Evolutionary conservation across 1,140 invertebrate species (phyloP).

Genomic region (Vanessa tameamea): DNA sequence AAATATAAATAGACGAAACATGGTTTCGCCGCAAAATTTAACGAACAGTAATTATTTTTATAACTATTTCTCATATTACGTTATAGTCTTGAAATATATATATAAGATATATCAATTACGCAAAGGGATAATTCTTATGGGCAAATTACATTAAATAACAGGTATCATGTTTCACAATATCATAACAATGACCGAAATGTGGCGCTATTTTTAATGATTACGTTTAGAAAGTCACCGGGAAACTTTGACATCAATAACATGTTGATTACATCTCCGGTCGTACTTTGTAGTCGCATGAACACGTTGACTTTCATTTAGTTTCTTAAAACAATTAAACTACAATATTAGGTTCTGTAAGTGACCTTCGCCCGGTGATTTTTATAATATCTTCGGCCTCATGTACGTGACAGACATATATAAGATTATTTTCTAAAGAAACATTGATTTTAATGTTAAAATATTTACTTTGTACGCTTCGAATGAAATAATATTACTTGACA

Average conservation of each 20-base stretch:
- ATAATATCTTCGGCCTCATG: no score
- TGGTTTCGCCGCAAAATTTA: conserved; percentile 12
- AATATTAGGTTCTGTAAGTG: neutral
- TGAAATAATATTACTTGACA: no score
- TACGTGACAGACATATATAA: no score
- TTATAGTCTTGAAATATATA: neutral
- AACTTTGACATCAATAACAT: conserved; percentile 30
- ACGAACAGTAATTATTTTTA: neutral
- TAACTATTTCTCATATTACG: neutral
- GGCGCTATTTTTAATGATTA: conserved; percentile 17
- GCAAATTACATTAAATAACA: neutral
- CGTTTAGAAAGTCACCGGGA: conserved; percentile 27
- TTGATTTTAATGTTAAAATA: no score
- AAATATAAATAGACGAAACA: conserved; percentile 17
- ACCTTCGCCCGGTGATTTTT: no score
- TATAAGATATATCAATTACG: neutral
- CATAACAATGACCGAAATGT: neutral
- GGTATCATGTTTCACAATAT: neutral
- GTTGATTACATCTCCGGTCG: conserved; percentile 11
- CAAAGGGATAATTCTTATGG: neutral
- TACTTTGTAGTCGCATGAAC: neutral
- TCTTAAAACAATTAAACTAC: neutral
- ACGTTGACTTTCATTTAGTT: conserved; percentile 4
- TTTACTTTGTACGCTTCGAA: no score
- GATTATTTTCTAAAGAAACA: no score